These are phyloP conservation scores for Hirundo rustica DNA, from an alignment of 2,797 vertebrate species.

Conservation along the genomic window DNA sequence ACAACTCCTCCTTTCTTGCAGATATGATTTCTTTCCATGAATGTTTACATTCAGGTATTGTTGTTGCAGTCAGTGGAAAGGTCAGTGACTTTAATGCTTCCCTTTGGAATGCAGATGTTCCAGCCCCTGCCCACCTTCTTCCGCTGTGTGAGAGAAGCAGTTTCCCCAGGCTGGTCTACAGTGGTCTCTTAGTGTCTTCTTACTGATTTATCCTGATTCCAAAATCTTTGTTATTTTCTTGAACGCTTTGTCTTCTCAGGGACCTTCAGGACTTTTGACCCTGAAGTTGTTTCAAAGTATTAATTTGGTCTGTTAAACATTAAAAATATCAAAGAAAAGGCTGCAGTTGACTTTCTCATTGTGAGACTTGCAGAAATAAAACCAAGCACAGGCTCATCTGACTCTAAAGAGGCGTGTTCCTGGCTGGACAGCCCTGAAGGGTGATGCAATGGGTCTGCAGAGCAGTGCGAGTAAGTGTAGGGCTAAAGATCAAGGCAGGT, in stretches of 20 bases:
- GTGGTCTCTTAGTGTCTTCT: background rate
- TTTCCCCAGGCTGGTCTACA: background rate
- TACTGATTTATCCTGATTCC: background rate
- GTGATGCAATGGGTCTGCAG: background rate
- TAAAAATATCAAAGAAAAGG: background rate
- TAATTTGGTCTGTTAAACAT: background rate
- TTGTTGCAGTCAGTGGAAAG: background rate
- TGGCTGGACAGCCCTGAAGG: background rate
- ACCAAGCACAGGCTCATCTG: background rate
- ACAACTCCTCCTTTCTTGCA: background rate
- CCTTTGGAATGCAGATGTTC: background rate
- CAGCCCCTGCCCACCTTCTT: background rate
- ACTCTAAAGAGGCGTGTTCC: background rate
- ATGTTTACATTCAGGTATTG: background rate
- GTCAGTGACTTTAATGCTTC: background rate
- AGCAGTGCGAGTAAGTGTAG: accelerated
- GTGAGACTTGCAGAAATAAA: background rate
- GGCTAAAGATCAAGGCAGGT: accelerated
- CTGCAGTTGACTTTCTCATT: background rate
- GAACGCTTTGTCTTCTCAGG: background rate
- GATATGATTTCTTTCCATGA: background rate
- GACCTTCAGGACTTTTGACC: background rate
- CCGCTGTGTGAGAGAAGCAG: background rate
- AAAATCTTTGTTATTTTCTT: background rate
- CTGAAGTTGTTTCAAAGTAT: background rate